phyloP scores from a whole-genome alignment of 2,113 vertebrate genomes.

The Ramphastos sulfuratus region DNA sequence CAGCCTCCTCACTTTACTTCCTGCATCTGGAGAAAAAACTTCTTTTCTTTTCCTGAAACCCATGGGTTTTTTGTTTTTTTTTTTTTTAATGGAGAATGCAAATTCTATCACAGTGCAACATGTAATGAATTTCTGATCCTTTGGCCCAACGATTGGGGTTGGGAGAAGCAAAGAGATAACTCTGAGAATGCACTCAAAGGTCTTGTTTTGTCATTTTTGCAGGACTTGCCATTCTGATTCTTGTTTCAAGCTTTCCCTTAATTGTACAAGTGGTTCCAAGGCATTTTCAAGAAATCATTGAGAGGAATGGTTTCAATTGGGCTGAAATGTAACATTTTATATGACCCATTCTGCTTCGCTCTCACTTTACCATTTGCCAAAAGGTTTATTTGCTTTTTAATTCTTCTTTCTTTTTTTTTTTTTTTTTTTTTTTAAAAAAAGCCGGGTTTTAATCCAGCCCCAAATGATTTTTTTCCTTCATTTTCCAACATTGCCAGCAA shows the following conservation, averaged over 20 bases:
- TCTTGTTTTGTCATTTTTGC: background rate
- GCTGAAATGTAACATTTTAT: conserved; percentile 16
- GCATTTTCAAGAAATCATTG: conserved; percentile 26
- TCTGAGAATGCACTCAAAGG: background rate
- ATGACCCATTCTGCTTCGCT: background rate
- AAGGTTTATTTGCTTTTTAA: background rate
- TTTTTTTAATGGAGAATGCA: background rate
- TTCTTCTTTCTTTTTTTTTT: background rate
- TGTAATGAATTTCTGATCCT: background rate
- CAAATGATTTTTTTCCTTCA: background rate
- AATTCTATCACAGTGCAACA: background rate
- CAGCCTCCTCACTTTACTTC: background rate
- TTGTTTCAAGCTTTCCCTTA: background rate
- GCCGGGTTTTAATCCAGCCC: background rate
- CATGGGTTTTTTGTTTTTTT: background rate
- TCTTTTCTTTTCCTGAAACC: background rate
- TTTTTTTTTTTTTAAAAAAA: background rate
- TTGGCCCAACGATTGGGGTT: background rate
- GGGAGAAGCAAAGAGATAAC: background rate
- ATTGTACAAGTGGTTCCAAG: conserved; percentile 2
- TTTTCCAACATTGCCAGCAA: background rate
- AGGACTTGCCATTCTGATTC: background rate
- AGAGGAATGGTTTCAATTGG: conserved; percentile 46
- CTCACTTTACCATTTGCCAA: background rate
- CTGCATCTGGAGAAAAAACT: background rate